A percentile compares a stretch with the other conserved stretches of the same genome.
phyloP scores from a whole-genome alignment of 2,797 vertebrate genomes.

The Thalassophryne amazonica region DNA sequence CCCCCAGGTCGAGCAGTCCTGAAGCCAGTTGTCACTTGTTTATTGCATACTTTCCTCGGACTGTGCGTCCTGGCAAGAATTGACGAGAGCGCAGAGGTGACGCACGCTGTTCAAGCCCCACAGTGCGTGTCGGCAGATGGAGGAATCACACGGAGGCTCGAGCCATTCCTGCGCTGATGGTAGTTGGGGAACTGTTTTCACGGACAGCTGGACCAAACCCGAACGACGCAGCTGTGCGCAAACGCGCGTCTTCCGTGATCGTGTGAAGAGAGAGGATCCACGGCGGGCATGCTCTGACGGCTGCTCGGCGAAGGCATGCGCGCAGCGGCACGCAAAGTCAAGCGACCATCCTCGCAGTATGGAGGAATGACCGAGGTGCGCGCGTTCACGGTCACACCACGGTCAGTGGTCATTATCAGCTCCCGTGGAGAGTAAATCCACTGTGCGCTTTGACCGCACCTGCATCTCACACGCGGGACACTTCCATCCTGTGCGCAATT shows the following conservation, averaged over 20 bases:
- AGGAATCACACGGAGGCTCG: conserved; percentile 55
- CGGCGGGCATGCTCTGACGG: conserved; percentile 38
- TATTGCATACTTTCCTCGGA: conserved; percentile 56
- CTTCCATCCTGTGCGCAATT: conserved; percentile 10
- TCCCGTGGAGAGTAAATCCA: conserved; percentile 52
- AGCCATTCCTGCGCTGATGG: conserved; percentile 50
- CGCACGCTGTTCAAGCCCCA: conserved; percentile 32
- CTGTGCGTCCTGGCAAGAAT: conserved; percentile 27
- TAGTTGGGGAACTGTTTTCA: neutral
- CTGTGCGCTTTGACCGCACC: conserved; percentile 42
- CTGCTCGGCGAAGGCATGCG: conserved; percentile 41
- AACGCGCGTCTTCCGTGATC: conserved; percentile 14
- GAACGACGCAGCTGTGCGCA: conserved; percentile 32
- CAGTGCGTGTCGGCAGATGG: conserved; percentile 45
- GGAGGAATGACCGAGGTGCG: conserved; percentile 60
- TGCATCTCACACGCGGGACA: conserved; percentile 28
- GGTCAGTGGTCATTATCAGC: conserved; percentile 65
- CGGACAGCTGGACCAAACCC: conserved; percentile 1
- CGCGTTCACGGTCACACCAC: conserved; percentile 66
- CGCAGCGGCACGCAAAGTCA: conserved; percentile 48
- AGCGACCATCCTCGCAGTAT: conserved; percentile 45
- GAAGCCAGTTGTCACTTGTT: conserved; percentile 54
- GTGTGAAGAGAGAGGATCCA: conserved; percentile 12
- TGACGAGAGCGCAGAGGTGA: conserved; percentile 22
- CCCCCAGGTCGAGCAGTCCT: conserved; percentile 23